phyloP scores from a whole-genome alignment of 1,140 invertebrate genomes.

The Zaprionus camerounensis region DNA sequence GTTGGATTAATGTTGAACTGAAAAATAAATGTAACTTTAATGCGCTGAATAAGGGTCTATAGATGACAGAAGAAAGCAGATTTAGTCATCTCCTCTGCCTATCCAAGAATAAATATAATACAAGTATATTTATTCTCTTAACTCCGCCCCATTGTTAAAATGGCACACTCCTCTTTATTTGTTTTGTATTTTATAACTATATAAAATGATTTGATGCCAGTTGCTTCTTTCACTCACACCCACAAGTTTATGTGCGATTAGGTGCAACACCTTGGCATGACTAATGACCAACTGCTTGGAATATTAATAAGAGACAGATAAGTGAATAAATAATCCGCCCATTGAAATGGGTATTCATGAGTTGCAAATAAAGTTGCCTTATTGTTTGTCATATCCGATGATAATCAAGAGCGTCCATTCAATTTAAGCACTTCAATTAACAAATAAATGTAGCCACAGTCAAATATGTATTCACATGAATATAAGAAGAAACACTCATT shows the following conservation, averaged over 20 bases:
- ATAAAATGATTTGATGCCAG: not conserved
- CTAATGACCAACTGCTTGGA: conserved; percentile 22
- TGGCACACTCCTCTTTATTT: not conserved
- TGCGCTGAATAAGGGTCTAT: too few relatives aligned
- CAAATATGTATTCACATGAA: not conserved
- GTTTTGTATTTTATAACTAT: not conserved
- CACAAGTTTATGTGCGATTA: not conserved
- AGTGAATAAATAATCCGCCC: conserved; percentile 7
- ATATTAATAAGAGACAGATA: conserved; percentile 27
- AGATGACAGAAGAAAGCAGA: too few relatives aligned
- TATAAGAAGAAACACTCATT: conserved; percentile 3
- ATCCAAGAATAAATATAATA: too few relatives aligned
- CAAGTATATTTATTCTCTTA: too few relatives aligned
- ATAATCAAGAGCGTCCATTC: not conserved
- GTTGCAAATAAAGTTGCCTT: not conserved
- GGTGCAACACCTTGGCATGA: conserved; percentile 20
- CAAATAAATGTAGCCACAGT: not conserved
- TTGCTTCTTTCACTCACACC: not conserved
- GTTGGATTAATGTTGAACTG: not conserved
- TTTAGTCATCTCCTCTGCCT: too few relatives aligned
- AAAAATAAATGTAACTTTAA: too few relatives aligned
- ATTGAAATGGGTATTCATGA: conserved; percentile 14
- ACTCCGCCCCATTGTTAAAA: too few relatives aligned
- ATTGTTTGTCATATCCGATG: conserved; percentile 6
- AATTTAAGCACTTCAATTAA: conserved; percentile 25